These are phyloP conservation scores for Reinhardtius hippoglossoides DNA, from an alignment of 2,113 vertebrate species.

Conservation along the genomic window DNA sequence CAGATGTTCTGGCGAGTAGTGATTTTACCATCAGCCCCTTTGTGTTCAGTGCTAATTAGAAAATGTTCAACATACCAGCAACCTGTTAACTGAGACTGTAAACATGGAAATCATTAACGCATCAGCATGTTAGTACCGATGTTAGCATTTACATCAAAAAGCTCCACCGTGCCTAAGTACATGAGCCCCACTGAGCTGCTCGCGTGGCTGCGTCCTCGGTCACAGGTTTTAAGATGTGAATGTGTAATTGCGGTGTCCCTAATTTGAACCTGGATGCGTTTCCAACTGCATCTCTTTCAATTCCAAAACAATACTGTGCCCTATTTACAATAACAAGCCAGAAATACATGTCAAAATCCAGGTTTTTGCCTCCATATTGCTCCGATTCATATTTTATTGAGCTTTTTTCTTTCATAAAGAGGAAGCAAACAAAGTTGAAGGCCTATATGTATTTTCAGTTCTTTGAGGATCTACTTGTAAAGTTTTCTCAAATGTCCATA, in stretches of 20 bases:
- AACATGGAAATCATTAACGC: background rate
- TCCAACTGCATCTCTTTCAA: background rate
- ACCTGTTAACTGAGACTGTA: background rate
- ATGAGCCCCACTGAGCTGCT: too few species aligned
- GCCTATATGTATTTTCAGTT: too few species aligned
- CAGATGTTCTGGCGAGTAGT: too few species aligned
- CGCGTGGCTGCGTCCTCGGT: too few species aligned
- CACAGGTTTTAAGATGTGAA: background rate
- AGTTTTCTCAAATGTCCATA: too few species aligned
- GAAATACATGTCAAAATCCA: background rate
- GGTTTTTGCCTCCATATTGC: background rate
- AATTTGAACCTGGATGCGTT: background rate
- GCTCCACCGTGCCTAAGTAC: too few species aligned
- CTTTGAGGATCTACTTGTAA: too few species aligned
- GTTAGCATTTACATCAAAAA: background rate
- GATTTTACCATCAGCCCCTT: too few species aligned
- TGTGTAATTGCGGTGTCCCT: background rate
- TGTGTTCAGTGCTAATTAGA: background rate
- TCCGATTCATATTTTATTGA: background rate
- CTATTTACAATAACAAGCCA: background rate
- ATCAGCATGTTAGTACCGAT: background rate
- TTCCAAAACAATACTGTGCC: background rate
- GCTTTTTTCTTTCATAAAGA: too few species aligned
- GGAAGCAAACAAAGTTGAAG: too few species aligned
- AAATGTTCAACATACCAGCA: background rate